Base-by-base conservation (phyloP, 2,888 invertebrate species). In the Pteria penguin region DNA sequence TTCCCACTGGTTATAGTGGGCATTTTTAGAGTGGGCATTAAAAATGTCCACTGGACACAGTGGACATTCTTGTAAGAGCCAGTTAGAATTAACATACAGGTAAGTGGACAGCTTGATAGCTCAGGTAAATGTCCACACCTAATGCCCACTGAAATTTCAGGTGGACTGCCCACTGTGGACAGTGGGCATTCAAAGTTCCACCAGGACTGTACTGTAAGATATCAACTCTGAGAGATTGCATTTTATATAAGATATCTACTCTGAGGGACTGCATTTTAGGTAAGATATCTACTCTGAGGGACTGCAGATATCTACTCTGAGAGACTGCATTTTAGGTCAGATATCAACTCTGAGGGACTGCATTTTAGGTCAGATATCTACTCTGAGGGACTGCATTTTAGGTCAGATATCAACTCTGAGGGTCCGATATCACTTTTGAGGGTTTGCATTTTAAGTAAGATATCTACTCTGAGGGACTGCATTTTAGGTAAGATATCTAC, bases 171-270 rank as follows among this genome's bases (percentile, higher is more conserved):
- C n/a, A n/a, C n/a, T n/a, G n/a, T n/a, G n/a, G n/a, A n/a, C n/a
- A n/a, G n/a, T n/a, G n/a, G n/a, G n/a, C n/a, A n/a, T n/a, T n/a
- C n/a, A n/a, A n/a, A n/a, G n/a, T n/a, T n/a, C n/a, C n/a, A n/a
- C n/a, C n/a, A n/a, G n/a, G n/a, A n/a, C n/a, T n/a, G n/a, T n/a
- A n/a, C n/a, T n/a, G 91, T 95, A 95, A 87, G 96, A 97, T 77
- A 96, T 99, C 29, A 96, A 95, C 94, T 94, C 95, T n/a, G 99
- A 99, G 94, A 99, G 99, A 73, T 94, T 99, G 86, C 99, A 99
- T 93, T 98, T 99, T 92, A 95, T 93, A 93, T 93, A 22, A 4
- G 18, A n/a, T n/a, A n/a, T n/a, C n/a, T n/a, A n/a, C n/a, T n/a
- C n/a, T n/a, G n/a, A n/a, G n/a, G n/a, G n/a, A n/a, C n/a, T 45